A percentile compares a stretch with the other conserved stretches of the same genome.
Evolutionary conservation across 1,140 invertebrate species (phyloP).

Genomic region (Xylocopa sonorina): DNA sequence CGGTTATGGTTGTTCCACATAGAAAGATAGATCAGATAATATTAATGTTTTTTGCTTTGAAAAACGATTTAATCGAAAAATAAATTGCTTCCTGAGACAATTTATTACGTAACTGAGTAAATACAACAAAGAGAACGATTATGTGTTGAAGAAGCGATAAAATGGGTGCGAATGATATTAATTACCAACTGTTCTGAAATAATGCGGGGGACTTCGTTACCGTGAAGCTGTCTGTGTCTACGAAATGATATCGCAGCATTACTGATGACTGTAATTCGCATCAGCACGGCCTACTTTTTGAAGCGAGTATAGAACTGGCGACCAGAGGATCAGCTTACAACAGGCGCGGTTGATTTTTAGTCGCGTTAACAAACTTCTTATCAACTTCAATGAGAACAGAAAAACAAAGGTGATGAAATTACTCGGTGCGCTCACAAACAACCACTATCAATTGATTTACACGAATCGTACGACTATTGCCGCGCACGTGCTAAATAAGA

Average conservation of each 20-base stretch:
- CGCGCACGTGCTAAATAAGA: background rate
- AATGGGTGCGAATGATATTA: constrained; percentile 31
- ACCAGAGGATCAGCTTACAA: constrained; percentile 36
- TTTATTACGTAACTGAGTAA: constrained; percentile 4
- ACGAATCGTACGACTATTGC: background rate
- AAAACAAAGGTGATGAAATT: background rate
- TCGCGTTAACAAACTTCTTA: background rate
- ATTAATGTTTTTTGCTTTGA: no score
- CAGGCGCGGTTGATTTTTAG: background rate
- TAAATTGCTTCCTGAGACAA: no score
- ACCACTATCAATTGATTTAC: background rate
- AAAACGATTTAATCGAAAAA: no score
- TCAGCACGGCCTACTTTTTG: constrained; percentile 45
- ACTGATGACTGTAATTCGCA: constrained; percentile 55
- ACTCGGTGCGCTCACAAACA: background rate
- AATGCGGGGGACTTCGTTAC: constrained; percentile 37
- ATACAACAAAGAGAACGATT: background rate
- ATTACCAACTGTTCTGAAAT: constrained; percentile 34
- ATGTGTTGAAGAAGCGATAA: background rate
- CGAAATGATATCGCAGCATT: constrained; percentile 35
- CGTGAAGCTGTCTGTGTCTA: constrained; percentile 1
- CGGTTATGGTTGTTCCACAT: no score
- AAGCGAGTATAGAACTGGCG: constrained; percentile 25
- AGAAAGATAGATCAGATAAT: no score
- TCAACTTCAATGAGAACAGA: background rate